A percentile compares a stretch with the other conserved stretches of the same genome.
Conservation (phyloP, 2,797 vertebrate species). For the Channallabes apus region DNA sequence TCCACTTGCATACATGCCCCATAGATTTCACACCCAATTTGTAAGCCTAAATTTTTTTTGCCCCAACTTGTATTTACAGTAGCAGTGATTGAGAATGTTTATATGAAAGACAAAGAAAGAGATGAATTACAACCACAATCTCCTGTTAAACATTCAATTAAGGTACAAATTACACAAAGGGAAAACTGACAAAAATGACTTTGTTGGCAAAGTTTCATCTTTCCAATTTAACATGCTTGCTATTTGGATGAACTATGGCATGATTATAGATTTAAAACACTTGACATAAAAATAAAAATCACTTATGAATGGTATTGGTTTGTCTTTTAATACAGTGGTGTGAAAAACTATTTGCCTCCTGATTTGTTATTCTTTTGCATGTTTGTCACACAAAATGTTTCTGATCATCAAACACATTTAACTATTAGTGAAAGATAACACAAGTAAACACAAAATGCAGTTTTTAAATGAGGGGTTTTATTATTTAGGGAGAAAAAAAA, state of each 20-base stretch:
- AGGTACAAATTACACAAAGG: not conserved
- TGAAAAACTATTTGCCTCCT: too few relatives aligned
- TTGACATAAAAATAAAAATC: not conserved
- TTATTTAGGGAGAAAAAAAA: too few relatives aligned
- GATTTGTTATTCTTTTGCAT: too few relatives aligned
- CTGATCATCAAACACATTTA: too few relatives aligned
- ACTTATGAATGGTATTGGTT: not conserved
- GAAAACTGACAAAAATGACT: not conserved
- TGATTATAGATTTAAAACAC: not conserved
- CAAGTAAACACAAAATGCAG: too few relatives aligned
- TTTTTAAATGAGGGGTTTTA: too few relatives aligned
- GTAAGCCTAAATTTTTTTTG: not conserved
- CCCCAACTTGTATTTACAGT: not conserved
- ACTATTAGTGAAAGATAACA: too few relatives aligned
- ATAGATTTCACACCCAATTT: not conserved
- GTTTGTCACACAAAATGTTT: too few relatives aligned
- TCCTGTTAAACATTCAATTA: not conserved
- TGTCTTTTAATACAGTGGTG: not conserved
- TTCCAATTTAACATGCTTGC: not conserved
- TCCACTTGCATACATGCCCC: not conserved
- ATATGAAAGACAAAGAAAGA: not conserved
- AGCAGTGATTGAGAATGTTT: not conserved
- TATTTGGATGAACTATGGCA: not conserved
- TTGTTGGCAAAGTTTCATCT: not conserved
- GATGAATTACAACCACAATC: not conserved